These are phyloP conservation scores for Ia io DNA, from an alignment of 2,113 vertebrate species.

Conservation along the genomic window DNA sequence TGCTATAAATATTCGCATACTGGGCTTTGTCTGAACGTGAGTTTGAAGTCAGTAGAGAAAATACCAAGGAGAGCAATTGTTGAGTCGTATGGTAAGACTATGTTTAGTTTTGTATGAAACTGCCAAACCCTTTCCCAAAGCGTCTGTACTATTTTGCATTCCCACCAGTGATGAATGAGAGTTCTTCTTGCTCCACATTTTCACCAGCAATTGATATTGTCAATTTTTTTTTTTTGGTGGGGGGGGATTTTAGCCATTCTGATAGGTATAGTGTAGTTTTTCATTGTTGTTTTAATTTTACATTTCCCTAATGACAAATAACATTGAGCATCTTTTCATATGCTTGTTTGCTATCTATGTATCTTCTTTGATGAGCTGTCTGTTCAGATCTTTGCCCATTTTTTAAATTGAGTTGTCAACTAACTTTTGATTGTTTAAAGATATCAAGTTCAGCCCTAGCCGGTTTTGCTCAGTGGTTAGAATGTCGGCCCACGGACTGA, in stretches of 20 bases:
- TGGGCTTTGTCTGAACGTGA: background rate
- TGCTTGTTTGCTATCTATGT: background rate
- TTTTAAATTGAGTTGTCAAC: background rate
- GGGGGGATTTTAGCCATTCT: background rate
- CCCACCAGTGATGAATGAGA: background rate
- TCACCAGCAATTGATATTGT: background rate
- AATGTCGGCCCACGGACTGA: too few relatives aligned
- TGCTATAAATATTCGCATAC: background rate
- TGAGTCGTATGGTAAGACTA: background rate
- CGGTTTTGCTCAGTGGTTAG: too few relatives aligned
- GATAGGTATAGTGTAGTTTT: background rate
- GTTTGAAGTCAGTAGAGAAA: background rate
- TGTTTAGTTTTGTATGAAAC: background rate
- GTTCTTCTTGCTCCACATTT: background rate
- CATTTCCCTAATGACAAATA: background rate
- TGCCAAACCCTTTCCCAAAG: background rate
- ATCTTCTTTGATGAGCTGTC: background rate
- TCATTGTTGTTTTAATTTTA: background rate
- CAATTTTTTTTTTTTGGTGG: too few relatives aligned
- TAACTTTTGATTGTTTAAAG: background rate
- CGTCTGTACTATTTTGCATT: background rate
- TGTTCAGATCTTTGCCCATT: background rate
- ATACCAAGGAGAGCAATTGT: background rate
- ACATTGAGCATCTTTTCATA: background rate
- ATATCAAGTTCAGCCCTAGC: background rate